phyloP scores from a whole-genome alignment of 2,113 vertebrate species.

The Oenanthe oenanthe region DNA sequence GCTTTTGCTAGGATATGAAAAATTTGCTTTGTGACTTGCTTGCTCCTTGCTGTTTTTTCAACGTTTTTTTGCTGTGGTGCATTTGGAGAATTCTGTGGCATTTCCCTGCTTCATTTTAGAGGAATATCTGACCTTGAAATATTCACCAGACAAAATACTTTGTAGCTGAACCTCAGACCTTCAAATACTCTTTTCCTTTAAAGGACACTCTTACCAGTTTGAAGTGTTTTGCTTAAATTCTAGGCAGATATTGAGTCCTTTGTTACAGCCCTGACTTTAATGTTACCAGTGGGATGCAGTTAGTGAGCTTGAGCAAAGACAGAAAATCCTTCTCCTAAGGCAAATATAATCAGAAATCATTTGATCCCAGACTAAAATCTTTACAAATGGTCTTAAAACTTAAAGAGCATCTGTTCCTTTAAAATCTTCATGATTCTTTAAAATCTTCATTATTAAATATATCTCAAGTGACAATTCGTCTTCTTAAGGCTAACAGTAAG shows the following conservation, averaged over 20 bases:
- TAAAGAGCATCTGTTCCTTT: background rate
- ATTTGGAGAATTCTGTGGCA: background rate
- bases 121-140: background rate
- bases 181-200: background rate
- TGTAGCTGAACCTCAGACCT: background rate
- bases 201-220: background rate
- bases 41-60: background rate
- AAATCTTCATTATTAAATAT: background rate
- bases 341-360: background rate
- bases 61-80: background rate
- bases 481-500: background rate
- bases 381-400: background rate
- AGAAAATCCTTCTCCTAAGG: background rate
- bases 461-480: background rate
- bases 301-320: background rate
- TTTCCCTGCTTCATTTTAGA: background rate
- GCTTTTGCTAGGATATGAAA: background rate
- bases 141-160: background rate
- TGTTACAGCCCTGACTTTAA: background rate
- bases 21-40: background rate
- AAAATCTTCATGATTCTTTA: background rate
- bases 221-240: background rate
- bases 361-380: background rate
- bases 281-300: background rate
- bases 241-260: background rate